Conservation (phyloP, 2,113 vertebrate species). For the Melospiza georgiana region DNA sequence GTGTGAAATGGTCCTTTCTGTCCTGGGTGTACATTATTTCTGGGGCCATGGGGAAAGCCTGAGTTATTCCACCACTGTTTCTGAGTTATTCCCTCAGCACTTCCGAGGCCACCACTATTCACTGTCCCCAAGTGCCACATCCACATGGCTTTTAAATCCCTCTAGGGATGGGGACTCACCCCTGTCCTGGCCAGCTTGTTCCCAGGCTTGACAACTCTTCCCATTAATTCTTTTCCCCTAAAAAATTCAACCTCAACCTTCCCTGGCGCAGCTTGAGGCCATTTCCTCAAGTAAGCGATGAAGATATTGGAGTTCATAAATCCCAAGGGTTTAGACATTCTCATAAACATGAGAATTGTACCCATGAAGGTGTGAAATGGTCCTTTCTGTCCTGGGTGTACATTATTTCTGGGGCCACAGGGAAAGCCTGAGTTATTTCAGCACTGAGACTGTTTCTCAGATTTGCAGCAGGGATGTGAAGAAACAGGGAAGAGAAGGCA, state of each 20-base stretch:
- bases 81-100: background rate
- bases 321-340: background rate
- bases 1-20: background rate
- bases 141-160: background rate
- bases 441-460: background rate
- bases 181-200: background rate
- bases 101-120: background rate
- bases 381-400: background rate
- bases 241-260: background rate
- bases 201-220: background rate
- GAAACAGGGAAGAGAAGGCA: background rate
- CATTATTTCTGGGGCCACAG: background rate
- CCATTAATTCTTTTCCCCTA: no score
- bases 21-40: background rate
- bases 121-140: background rate
- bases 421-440: background rate
- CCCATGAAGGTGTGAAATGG: background rate
- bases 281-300: background rate
- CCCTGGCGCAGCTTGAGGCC: background rate
- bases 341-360: background rate
- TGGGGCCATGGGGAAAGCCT: background rate
- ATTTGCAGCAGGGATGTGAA: background rate
- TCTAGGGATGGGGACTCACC: no score
- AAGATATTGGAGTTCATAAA: background rate
- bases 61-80: background rate